Conservation (phyloP, 2,888 invertebrate species). For the Trichopria drosophilae region DNA sequence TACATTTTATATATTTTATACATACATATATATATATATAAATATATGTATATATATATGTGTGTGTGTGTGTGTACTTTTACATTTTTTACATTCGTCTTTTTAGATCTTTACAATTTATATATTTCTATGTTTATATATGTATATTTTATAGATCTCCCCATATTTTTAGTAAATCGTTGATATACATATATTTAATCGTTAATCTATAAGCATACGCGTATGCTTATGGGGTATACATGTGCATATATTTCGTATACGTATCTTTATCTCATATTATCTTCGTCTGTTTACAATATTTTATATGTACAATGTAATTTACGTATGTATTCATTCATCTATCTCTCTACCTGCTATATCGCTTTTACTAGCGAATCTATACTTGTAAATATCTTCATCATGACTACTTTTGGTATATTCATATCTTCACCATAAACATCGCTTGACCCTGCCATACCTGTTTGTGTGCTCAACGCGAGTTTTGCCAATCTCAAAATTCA, state of each 20-base stretch:
- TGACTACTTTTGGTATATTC: too few relatives aligned
- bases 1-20: slow-evolving; percentile 35
- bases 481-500: too few relatives aligned
- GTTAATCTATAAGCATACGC: too few relatives aligned
- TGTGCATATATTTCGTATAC: too few relatives aligned
- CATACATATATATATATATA: slow-evolving; percentile 24
- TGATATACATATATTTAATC: too few relatives aligned
- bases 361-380: slow-evolving; percentile 23
- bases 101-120: slow-evolving; percentile 1
- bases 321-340: slow-evolving; percentile 25
- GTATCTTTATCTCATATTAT: slow-evolving; percentile 42
- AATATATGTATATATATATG: slow-evolving; percentile 13
- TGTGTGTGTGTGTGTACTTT: background rate
- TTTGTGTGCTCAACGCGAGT: too few relatives aligned
- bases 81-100: slow-evolving; percentile 1
- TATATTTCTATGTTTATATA: slow-evolving; percentile 8
- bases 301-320: slow-evolving; percentile 36
- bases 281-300: slow-evolving; percentile 35
- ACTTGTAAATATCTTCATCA: too few relatives aligned
- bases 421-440: too few relatives aligned
- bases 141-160: slow-evolving; percentile 4
- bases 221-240: too few relatives aligned
- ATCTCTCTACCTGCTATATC: slow-evolving; percentile 28
- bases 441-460: too few relatives aligned
- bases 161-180: too few relatives aligned